A percentile compares a stretch with the other conserved stretches of the same genome.
phyloP scores from a whole-genome alignment of 2,797 vertebrate species.

The Trichosurus vulpecula region DNA sequence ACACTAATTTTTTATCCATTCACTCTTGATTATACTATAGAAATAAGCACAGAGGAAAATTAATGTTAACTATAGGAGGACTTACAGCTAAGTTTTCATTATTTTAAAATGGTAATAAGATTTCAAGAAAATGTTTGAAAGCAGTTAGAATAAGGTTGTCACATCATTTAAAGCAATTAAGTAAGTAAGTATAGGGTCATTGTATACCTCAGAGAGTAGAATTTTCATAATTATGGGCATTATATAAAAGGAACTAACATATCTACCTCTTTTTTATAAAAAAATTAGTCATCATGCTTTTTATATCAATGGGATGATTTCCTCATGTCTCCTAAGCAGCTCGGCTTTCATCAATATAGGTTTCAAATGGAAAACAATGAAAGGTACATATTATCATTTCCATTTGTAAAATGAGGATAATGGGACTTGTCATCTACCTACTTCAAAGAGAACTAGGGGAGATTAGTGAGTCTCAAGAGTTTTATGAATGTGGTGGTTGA shows the following conservation, averaged over 20 bases:
- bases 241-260: constrained; percentile 42
- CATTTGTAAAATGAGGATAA: constrained; percentile 49
- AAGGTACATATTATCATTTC: constrained; percentile 16
- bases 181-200: constrained; percentile 38
- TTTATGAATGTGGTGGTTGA: constrained; percentile 47
- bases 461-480: constrained; percentile 47
- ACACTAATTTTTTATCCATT: constrained; percentile 48
- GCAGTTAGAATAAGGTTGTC: constrained; percentile 43
- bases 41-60: constrained; percentile 57
- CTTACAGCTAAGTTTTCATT: constrained; percentile 64
- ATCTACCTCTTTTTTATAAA: background rate
- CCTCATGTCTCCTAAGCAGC: constrained; percentile 54
- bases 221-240: constrained; percentile 28
- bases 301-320: background rate
- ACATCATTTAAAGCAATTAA: constrained; percentile 71
- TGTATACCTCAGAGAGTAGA: constrained; percentile 40
- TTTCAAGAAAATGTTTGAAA: constrained; percentile 57
- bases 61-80: constrained; percentile 56
- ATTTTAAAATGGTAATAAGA: constrained; percentile 62
- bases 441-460: constrained; percentile 63
- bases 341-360: constrained; percentile 66
- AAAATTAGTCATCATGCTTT: background rate
- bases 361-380: constrained; percentile 54
- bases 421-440: constrained; percentile 16
- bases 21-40: constrained; percentile 55